Evolutionary conservation across 2,888 invertebrate species (phyloP).

Genomic region (Drosophila trichaetosa): DNA sequence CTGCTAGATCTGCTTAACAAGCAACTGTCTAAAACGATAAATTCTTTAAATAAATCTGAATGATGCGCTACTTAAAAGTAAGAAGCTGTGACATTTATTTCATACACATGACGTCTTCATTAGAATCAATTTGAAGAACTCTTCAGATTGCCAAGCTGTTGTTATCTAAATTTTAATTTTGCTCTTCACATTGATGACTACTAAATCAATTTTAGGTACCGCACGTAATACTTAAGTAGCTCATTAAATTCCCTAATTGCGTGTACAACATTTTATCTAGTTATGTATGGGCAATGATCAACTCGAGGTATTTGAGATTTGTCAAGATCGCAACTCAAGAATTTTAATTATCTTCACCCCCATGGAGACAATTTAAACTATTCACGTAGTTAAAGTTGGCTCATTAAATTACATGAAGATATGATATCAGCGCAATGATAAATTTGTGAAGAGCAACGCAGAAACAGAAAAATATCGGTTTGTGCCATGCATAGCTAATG

Average conservation of each 20-base stretch:
- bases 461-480: slow-evolving; percentile 4
- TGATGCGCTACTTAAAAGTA: neutral
- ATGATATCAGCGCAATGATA: slow-evolving; percentile 28
- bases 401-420: slow-evolving; percentile 39
- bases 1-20: neutral
- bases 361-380: slow-evolving; percentile 28
- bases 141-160: neutral
- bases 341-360: slow-evolving; percentile 22
- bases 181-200: slow-evolving; percentile 8
- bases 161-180: neutral
- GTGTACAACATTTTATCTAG: slow-evolving; percentile 1
- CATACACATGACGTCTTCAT: neutral
- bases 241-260: slow-evolving; percentile 28
- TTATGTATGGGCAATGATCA: slow-evolving; percentile 29
- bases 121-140: neutral
- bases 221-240: slow-evolving; percentile 29
- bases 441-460: slow-evolving; percentile 37
- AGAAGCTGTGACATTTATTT: neutral
- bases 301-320: slow-evolving; percentile 13
- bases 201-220: slow-evolving; percentile 4
- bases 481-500: slow-evolving; percentile 58
- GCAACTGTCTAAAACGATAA: neutral
- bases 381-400: slow-evolving; percentile 36
- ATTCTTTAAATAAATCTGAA: neutral
- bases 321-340: slow-evolving; percentile 7